These are phyloP conservation scores for Lycorma delicatula DNA, from an alignment of 1,140 invertebrate species.

Conservation along the genomic window DNA sequence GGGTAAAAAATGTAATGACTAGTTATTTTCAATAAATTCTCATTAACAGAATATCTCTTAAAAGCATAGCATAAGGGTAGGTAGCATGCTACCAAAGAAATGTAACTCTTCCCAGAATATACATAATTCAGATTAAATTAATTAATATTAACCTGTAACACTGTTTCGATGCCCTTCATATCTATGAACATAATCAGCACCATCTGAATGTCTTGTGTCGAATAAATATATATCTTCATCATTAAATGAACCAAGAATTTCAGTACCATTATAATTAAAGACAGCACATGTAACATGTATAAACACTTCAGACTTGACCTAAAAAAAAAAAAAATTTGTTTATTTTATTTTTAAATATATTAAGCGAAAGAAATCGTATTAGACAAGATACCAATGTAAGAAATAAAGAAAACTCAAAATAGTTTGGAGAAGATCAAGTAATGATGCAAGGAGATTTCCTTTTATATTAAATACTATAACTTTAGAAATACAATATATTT, in stretches of 20 bases:
- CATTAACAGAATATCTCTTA: neutral
- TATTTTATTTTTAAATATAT: too few relatives aligned
- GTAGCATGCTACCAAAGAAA: too few relatives aligned
- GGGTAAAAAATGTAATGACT: neutral
- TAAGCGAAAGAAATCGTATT: too few relatives aligned
- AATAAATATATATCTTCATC: slow-evolving; percentile 92
- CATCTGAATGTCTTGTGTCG: slow-evolving; percentile 50
- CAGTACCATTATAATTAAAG: slow-evolving; percentile 84
- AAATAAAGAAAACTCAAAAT: too few relatives aligned
- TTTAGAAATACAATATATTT: too few relatives aligned
- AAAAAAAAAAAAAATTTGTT: too few relatives aligned
- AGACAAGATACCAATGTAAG: too few relatives aligned
- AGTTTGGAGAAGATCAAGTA: too few relatives aligned
- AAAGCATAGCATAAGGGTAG: neutral
- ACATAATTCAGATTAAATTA: neutral
- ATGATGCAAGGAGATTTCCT: too few relatives aligned
- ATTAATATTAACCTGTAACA: slow-evolving; percentile 45
- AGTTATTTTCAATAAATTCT: slow-evolving; percentile 1
- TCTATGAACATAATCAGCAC: slow-evolving; percentile 55
- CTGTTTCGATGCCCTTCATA: slow-evolving; percentile 74
- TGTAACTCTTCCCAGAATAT: too few relatives aligned
- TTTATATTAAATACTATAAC: too few relatives aligned
- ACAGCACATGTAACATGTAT: slow-evolving; percentile 75
- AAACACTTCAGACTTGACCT: slow-evolving; percentile 10
- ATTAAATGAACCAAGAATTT: slow-evolving; percentile 87